These are phyloP conservation scores for Benitochromis conjunctus DNA, from an alignment of 2,113 vertebrate species.

Conservation along the genomic window DNA sequence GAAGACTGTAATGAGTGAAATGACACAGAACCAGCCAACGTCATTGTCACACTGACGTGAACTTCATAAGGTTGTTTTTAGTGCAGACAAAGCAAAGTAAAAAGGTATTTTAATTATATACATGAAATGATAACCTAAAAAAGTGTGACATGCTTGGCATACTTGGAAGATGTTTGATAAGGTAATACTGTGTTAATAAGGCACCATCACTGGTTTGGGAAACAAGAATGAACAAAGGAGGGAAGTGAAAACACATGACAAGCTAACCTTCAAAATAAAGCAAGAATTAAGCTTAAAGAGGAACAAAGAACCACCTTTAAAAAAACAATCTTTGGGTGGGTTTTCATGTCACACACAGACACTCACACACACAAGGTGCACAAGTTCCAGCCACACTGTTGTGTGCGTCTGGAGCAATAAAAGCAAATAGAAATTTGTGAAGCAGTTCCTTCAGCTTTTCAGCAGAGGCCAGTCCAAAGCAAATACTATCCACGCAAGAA, in stretches of 20 bases:
- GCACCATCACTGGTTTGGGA: background rate
- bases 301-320: background rate
- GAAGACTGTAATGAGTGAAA: background rate
- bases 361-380: background rate
- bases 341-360: background rate
- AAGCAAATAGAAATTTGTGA: background rate
- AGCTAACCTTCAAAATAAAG: background rate
- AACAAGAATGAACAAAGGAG: background rate
- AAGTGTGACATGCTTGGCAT: background rate
- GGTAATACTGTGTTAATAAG: background rate
- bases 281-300: background rate
- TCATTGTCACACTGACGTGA: background rate
- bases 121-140: background rate
- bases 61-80: background rate
- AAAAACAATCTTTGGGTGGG: background rate
- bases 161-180: background rate
- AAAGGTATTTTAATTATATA: background rate
- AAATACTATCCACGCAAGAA: background rate
- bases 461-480: background rate
- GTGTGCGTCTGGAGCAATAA: background rate
- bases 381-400: background rate
- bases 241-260: background rate
- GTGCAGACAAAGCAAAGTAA: background rate
- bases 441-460: background rate
- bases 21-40: background rate